phyloP scores from a whole-genome alignment of 2,797 vertebrate genomes.

The Hozukius guyotensis region DNA sequence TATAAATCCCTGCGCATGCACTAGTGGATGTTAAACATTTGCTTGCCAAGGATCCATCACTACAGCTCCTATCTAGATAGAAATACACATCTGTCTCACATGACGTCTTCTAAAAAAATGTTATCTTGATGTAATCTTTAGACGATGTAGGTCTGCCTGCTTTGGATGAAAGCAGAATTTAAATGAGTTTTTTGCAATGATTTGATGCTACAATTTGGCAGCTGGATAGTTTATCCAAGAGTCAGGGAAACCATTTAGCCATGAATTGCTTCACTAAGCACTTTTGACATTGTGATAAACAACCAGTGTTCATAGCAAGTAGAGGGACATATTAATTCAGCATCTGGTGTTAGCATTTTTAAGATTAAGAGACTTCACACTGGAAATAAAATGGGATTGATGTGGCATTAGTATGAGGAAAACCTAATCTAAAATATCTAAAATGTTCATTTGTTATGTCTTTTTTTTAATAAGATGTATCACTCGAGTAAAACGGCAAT shows the following conservation, averaged over 20 bases:
- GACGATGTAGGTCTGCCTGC: background rate
- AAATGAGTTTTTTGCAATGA: background rate
- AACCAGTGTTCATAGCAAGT: background rate
- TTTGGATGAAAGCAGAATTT: slow-evolving; percentile 3
- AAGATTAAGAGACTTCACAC: background rate
- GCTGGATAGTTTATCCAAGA: slow-evolving; percentile 21
- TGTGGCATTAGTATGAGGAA: background rate
- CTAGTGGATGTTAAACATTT: slow-evolving; percentile 20
- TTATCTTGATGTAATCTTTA: background rate
- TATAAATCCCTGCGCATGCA: background rate
- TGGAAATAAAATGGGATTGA: background rate
- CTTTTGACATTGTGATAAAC: slow-evolving; percentile 35
- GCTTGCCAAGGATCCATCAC: slow-evolving; percentile 21
- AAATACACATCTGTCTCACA: background rate
- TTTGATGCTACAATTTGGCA: slow-evolving; percentile 15
- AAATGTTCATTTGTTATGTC: background rate
- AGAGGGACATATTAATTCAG: background rate
- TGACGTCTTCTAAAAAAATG: background rate
- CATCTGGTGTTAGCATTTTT: background rate
- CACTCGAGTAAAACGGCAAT: background rate
- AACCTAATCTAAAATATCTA: background rate
- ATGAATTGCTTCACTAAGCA: slow-evolving; percentile 15
- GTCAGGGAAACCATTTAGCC: slow-evolving; percentile 17
- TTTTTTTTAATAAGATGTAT: background rate
- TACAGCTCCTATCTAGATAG: slow-evolving; percentile 5